Conservation (phyloP, 2,113 vertebrate species). For the Lepus americanus region DNA sequence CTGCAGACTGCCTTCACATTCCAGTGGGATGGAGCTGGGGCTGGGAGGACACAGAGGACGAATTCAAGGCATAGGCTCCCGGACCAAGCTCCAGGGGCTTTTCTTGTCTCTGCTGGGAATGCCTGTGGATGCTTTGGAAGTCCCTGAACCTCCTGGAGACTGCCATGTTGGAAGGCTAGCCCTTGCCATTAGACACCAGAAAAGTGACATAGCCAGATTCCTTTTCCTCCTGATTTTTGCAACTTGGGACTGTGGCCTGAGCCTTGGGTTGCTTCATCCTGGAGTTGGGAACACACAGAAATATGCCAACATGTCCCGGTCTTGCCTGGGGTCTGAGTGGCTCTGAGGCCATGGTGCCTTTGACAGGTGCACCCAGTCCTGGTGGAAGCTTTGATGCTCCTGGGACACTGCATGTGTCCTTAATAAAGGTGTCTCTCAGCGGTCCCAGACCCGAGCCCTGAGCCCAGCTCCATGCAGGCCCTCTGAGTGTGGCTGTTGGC, state of each 20-base stretch:
- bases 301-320: slow-evolving; percentile 77
- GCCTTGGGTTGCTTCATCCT: accelerated
- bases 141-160: neutral
- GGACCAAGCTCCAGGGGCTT: too few relatives aligned
- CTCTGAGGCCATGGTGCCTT: slow-evolving; percentile 75
- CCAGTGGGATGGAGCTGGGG: neutral
- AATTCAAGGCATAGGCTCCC: accelerated
- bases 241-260: neutral
- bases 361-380: slow-evolving; percentile 71
- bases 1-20: neutral
- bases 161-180: slow-evolving; percentile 14
- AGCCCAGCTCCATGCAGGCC: neutral
- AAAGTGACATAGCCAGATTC: slow-evolving; percentile 65
- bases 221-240: slow-evolving; percentile 5
- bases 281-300: slow-evolving; percentile 53
- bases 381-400: neutral
- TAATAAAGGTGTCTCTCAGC: neutral
- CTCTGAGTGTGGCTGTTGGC: neutral
- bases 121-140: neutral
- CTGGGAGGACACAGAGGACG: neutral
- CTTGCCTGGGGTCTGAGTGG: slow-evolving; percentile 71
- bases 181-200: neutral
- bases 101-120: neutral
- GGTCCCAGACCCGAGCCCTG: too few relatives aligned
- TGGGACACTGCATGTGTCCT: neutral